Base-by-base conservation (phyloP, 2,888 invertebrate genomes). In the Galeopsomyia nigrocyanea region DNA sequence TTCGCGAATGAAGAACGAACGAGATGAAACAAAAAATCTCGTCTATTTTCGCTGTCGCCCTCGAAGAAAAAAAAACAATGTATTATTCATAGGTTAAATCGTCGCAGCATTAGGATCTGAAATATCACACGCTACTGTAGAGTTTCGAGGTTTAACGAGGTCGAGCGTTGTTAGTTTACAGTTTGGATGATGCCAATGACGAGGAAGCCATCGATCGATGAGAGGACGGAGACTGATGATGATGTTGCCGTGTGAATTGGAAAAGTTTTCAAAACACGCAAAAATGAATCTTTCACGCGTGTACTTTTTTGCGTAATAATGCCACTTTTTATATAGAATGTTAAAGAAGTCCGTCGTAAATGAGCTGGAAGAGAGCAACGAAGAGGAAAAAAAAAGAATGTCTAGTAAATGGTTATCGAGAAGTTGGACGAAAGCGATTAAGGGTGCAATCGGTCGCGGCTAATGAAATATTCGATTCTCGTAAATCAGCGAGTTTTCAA, bases 11-110 rank as follows among this genome's bases (percentile, higher is more conserved):
- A 26, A 16, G 22, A 56, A 22, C 56, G 56, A 22, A 19, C 22
- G 39, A 60, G 17, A 39, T 46, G n/a, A 19, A n/a, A n/a, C n/a
- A n/a, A 46, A 19, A 19, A 55, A 21, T 22, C 26, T 26, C 22
- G 56, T 39, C 56, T 57, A 16, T 26, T 62, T 39, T 62, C 46
- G 26, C 50, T 50, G 7, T 14, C n/a, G 46, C 63, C 75, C 75
- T 74, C 65, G 22, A 76, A 75, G 22, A 76, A 75, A 76, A 31
- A 31, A 7, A 75, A 76, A 77, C 71, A 78, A 78, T 78, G 76
- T 77, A 75, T 78, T 78, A 78, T 78, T 73, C 78, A 77, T 76
- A 75, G 61, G 56, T 69, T 73, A 77, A 75, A 76, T 74, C 75
- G 68, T 39, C 71, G 64, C 60, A 66, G 75, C 72, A 76, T 78